phyloP scores from a whole-genome alignment of 1,140 invertebrate genomes.

The Drosophila jambulina region DNA sequence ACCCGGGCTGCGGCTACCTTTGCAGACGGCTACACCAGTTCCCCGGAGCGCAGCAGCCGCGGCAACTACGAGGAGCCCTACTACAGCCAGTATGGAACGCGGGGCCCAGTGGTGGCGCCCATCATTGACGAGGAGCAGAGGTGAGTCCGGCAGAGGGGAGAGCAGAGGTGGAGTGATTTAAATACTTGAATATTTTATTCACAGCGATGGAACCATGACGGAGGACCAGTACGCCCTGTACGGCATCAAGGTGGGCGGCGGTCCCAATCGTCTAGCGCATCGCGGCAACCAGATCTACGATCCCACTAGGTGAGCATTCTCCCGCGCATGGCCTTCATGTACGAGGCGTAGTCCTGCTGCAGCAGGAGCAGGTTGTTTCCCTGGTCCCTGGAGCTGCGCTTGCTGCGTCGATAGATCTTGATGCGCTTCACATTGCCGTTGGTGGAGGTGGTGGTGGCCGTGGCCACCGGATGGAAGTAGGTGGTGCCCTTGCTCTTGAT shows the following conservation, averaged over 20 bases:
- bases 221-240: slow-evolving; percentile 93
- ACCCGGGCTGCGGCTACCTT: slow-evolving; percentile 2
- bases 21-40: slow-evolving; percentile 93
- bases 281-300: slow-evolving; percentile 84
- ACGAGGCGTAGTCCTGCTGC: slow-evolving; percentile 53
- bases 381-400: background rate
- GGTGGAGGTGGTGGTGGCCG: slow-evolving; percentile 52
- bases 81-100: slow-evolving; percentile 91
- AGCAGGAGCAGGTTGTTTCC: slow-evolving; percentile 1
- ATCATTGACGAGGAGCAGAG: slow-evolving; percentile 96
- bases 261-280: slow-evolving; percentile 85
- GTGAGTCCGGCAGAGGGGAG: slow-evolving; percentile 88
- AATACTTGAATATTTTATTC: background rate
- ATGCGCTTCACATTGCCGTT: slow-evolving; percentile 73
- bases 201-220: slow-evolving; percentile 90
- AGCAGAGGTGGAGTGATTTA: slow-evolving; percentile 86
- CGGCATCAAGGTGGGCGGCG: slow-evolving; percentile 88
- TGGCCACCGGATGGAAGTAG: slow-evolving; percentile 84
- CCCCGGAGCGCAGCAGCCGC: slow-evolving; percentile 91
- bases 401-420: slow-evolving; percentile 75
- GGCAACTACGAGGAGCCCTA: slow-evolving; percentile 93
- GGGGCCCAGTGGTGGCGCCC: slow-evolving; percentile 92
- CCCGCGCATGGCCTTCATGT: slow-evolving; percentile 36
- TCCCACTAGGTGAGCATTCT: slow-evolving; percentile 76
- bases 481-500: slow-evolving; percentile 87